Evolutionary conservation across 2,888 invertebrate genomes (phyloP).

Genomic region (Drosophila pseudotalamancana): DNA sequence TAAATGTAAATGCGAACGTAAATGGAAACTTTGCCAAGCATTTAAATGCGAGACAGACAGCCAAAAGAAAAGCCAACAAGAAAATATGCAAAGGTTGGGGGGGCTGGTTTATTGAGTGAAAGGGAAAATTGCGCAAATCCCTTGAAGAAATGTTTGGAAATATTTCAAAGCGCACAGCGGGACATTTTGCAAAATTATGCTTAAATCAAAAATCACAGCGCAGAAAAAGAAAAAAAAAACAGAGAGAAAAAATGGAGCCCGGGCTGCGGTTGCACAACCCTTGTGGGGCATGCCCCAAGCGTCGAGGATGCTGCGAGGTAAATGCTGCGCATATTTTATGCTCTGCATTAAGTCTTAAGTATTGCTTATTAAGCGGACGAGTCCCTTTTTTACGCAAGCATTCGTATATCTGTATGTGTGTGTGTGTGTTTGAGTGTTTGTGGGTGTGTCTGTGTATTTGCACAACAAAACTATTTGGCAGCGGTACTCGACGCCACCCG

Average conservation of each 20-base stretch:
- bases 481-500: too few species aligned
- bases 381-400: slow-evolving; percentile 49
- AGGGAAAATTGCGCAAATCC: slow-evolving; percentile 69
- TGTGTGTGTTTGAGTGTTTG: too few species aligned
- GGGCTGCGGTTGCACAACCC: slow-evolving; percentile 51
- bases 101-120: too few species aligned
- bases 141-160: slow-evolving; percentile 76
- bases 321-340: slow-evolving; percentile 75
- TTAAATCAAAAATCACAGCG: slow-evolving; percentile 77
- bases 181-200: slow-evolving; percentile 72
- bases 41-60: slow-evolving; percentile 64
- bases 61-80: slow-evolving; percentile 23
- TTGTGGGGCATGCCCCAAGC: slow-evolving; percentile 17
- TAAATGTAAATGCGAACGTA: slow-evolving; percentile 24
- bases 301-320: slow-evolving; percentile 31
- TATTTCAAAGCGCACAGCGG: slow-evolving; percentile 64
- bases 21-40: slow-evolving; percentile 54
- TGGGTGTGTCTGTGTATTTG: not conserved
- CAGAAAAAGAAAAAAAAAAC: slow-evolving; percentile 10
- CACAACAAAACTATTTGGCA: slow-evolving; percentile 17
- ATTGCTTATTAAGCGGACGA: slow-evolving; percentile 67
- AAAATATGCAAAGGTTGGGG: too few species aligned
- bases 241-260: slow-evolving; percentile 1
- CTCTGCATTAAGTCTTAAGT: slow-evolving; percentile 75
- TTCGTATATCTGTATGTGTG: not conserved